Conservation (phyloP, 2,888 invertebrate species). For the Mesorhabditis spiculigera region DNA sequence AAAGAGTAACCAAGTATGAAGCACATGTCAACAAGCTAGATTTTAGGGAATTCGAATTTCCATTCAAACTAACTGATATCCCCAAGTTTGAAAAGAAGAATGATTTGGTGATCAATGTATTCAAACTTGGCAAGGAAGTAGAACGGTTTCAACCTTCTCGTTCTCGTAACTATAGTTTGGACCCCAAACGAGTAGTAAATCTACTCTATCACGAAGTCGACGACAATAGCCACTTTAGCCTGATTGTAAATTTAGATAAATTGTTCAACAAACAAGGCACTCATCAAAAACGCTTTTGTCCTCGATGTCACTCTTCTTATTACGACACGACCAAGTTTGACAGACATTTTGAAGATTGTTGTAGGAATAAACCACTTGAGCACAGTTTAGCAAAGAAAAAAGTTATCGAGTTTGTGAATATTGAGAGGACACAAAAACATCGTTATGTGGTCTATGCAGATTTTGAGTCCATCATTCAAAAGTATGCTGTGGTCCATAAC, state of each 20-base stretch:
- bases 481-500: neutral
- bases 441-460: conserved; percentile 28
- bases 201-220: conserved; percentile 22
- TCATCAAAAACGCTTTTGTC: conserved; percentile 25
- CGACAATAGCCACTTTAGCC: conserved; percentile 24
- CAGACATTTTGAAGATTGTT: conserved; percentile 28
- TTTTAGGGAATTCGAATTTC: conserved; percentile 24
- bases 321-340: conserved; percentile 21
- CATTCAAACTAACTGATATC: conserved; percentile 24
- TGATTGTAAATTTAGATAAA: conserved; percentile 26
- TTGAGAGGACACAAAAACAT: conserved; percentile 30
- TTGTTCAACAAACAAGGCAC: conserved; percentile 15
- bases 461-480: conserved; percentile 25
- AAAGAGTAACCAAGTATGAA: conserved; percentile 25
- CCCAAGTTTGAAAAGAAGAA: conserved; percentile 35
- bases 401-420: conserved; percentile 22
- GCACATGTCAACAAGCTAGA: conserved; percentile 22
- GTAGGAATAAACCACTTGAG: conserved; percentile 24
- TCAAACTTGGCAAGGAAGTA: conserved; percentile 18
- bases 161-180: conserved; percentile 15
- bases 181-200: conserved; percentile 22
- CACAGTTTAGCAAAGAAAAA: conserved; percentile 19
- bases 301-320: conserved; percentile 25
- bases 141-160: conserved; percentile 9
- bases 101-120: conserved; percentile 27